Conservation (phyloP, 2,113 vertebrate species). For the Myrmecophaga tridactyla region DNA sequence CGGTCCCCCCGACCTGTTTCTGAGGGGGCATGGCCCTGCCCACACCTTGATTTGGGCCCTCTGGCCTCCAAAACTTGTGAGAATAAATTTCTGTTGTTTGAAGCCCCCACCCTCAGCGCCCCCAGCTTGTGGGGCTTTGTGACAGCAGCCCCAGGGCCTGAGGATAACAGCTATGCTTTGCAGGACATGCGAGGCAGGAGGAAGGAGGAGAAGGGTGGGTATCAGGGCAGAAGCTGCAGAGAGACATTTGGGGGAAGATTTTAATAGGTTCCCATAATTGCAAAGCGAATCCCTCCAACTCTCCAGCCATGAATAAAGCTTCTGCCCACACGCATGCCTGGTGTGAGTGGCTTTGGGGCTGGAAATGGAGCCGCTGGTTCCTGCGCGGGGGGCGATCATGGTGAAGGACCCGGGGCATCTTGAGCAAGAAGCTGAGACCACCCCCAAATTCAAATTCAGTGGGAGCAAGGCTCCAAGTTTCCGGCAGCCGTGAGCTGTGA, state of each 20-base stretch:
- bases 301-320: background rate
- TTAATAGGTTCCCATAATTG: constrained; percentile 4
- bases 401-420: background rate
- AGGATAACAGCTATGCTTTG: background rate
- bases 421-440: background rate
- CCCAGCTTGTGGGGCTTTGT: too few relatives aligned
- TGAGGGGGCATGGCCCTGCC: too few relatives aligned
- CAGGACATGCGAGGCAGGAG: background rate
- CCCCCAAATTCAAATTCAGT: background rate
- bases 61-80: too few relatives aligned
- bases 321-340: constrained; percentile 12
- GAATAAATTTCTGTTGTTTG: too few relatives aligned
- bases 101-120: too few relatives aligned
- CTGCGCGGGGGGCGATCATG: background rate
- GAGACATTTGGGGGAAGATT: background rate
- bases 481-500: rapidly evolving
- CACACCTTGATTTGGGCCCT: too few relatives aligned
- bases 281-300: background rate
- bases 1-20: too few relatives aligned
- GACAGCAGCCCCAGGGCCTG: too few relatives aligned
- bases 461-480: background rate
- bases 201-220: background rate
- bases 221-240: background rate
- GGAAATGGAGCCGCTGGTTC: background rate
- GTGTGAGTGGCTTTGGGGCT: background rate